Evolutionary conservation across 2,113 vertebrate genomes (phyloP).

Genomic region (Alectura lathami): DNA sequence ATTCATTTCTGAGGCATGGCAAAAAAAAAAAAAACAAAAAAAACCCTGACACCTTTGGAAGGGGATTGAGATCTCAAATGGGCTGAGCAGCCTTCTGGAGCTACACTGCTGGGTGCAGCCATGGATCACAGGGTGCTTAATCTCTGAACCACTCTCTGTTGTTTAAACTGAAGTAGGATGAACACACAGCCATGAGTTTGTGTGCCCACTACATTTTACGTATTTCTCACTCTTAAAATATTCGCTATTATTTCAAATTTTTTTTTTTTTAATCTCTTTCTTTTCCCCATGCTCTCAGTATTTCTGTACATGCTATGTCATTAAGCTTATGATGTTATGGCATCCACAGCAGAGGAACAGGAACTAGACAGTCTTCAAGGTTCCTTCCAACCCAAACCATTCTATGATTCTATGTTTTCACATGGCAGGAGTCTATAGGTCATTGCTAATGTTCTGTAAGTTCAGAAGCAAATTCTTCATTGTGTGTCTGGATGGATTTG

Average conservation of each 20-base stretch:
- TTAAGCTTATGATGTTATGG: neutral
- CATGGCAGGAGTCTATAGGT: neutral
- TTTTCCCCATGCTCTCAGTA: neutral
- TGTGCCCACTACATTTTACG: neutral
- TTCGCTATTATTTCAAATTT: neutral
- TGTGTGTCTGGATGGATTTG: neutral
- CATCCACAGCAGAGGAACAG: too few relatives aligned
- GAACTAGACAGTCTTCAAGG: neutral
- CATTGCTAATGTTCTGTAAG: neutral
- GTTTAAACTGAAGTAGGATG: neutral
- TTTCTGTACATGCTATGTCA: neutral
- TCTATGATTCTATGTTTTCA: neutral
- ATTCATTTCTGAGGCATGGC: neutral
- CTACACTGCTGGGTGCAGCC: too few relatives aligned
- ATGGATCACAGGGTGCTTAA: neutral
- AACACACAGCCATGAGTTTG: neutral
- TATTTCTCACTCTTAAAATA: neutral
- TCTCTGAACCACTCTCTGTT: too few relatives aligned
- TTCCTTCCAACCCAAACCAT: neutral
- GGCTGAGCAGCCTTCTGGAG: neutral
- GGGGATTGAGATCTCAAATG: neutral
- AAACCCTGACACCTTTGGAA: neutral
- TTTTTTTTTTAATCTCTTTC: neutral
- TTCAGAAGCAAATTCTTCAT: neutral
- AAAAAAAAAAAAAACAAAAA: too few relatives aligned